Evolutionary conservation across 2,888 invertebrate species (phyloP).

Genomic region (Cryptus armator): DNA sequence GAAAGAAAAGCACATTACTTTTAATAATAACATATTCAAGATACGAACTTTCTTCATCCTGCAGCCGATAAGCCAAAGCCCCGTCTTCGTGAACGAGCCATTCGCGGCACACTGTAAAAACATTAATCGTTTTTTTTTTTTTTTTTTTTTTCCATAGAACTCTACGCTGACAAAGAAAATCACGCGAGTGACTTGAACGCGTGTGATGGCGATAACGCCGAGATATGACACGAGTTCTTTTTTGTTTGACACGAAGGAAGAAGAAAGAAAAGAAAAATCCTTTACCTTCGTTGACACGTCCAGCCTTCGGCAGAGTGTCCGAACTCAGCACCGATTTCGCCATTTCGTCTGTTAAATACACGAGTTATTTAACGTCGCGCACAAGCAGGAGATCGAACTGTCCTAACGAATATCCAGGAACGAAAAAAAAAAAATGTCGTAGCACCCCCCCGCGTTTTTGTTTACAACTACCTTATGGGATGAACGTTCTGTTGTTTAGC

Average conservation of each 20-base stretch:
- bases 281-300: slow-evolving; percentile 89
- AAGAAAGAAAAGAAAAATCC: slow-evolving; percentile 47
- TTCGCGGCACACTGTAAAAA: slow-evolving; percentile 90
- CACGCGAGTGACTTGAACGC: slow-evolving; percentile 44
- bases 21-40: slow-evolving; percentile 17
- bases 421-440: not conserved
- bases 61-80: slow-evolving; percentile 92
- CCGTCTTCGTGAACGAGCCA: slow-evolving; percentile 95
- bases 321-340: slow-evolving; percentile 82
- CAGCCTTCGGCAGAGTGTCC: slow-evolving; percentile 88
- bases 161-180: slow-evolving; percentile 6
- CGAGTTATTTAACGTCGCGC: not conserved
- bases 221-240: slow-evolving; percentile 26
- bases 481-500: slow-evolving; percentile 74
- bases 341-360: slow-evolving; percentile 72
- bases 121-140: slow-evolving; percentile 44
- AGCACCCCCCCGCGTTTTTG: slow-evolving; percentile 59
- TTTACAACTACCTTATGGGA: slow-evolving; percentile 78
- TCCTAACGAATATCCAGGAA: not conserved
- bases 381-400: not conserved
- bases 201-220: slow-evolving; percentile 38
- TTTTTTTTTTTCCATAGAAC: slow-evolving; percentile 63
- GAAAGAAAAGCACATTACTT: slow-evolving; percentile 28
- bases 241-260: slow-evolving; percentile 29
- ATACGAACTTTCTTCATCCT: slow-evolving; percentile 92